Conservation (phyloP, 2,113 vertebrate genomes). For the Mesembrinibis cayennensis region DNA sequence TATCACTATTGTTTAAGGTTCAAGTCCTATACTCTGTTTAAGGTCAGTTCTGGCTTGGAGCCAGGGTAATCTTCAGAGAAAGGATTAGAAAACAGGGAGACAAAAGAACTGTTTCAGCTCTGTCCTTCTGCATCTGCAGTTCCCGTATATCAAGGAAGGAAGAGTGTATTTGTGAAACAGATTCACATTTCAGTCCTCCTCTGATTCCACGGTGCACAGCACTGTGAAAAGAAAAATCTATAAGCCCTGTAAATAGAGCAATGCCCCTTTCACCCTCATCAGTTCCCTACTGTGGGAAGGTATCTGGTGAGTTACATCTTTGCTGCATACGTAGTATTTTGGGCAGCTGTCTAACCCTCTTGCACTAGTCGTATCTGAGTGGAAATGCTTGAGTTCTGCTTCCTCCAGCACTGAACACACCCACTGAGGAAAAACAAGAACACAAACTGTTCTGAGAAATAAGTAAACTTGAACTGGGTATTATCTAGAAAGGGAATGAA, state of each 20-base stretch:
- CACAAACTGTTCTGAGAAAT: neutral
- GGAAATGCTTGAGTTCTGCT: neutral
- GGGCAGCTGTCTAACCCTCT: neutral
- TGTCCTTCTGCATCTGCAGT: neutral
- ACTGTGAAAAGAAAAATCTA: neutral
- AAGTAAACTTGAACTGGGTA: neutral
- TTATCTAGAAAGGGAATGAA: neutral
- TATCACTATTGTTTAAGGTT: neutral
- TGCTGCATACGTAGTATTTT: neutral
- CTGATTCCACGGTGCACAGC: neutral
- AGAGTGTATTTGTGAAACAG: neutral
- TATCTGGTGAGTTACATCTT: neutral
- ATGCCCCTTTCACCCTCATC: neutral
- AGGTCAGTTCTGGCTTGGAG: neutral
- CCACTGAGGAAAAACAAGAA: neutral
- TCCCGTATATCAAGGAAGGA: neutral
- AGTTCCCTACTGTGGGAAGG: neutral
- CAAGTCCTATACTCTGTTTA: neutral
- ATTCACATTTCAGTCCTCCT: neutral
- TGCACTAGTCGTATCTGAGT: neutral
- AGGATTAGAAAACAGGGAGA: slow-evolving; percentile 8
- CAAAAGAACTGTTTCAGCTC: slow-evolving; percentile 14
- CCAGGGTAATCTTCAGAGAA: slow-evolving; percentile 18
- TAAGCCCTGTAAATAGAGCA: neutral
- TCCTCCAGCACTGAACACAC: neutral